These are phyloP conservation scores for Mechanitis mazaeus DNA, from an alignment of 2,888 invertebrate species.

Conservation along the genomic window DNA sequence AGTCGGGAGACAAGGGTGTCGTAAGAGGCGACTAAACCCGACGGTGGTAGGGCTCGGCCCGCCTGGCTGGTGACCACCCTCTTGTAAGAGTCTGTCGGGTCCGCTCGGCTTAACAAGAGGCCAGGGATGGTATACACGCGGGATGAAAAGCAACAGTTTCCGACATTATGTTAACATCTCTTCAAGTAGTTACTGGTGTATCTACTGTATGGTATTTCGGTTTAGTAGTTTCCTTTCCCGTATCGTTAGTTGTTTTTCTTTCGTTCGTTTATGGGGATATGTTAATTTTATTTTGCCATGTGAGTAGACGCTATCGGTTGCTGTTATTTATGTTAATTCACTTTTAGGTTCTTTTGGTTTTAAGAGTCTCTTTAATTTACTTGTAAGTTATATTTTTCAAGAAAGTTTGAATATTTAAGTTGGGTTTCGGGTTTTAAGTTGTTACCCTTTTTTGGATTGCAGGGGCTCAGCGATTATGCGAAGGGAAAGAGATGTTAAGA, in stretches of 20 bases:
- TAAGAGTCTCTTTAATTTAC: not conserved
- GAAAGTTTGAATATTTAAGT: not conserved
- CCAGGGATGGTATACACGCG: constrained; percentile 2
- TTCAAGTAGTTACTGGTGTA: constrained; percentile 6
- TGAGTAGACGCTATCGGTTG: constrained; percentile 4
- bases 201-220: not conserved
- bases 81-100: constrained; percentile 17
- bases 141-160: not conserved
- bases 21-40: constrained; percentile 32
- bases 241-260: not conserved
- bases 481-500: not conserved
- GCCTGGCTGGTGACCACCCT: constrained; percentile 31
- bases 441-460: not conserved
- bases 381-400: not conserved
- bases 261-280: not conserved
- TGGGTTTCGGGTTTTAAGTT: not conserved
- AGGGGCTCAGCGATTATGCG: constrained; percentile 1
- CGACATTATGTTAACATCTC: not conserved
- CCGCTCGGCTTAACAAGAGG: not conserved
- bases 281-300: not conserved
- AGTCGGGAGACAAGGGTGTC: constrained; percentile 31
- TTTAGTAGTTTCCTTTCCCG: not conserved
- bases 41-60: constrained; percentile 30
- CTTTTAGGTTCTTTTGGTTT: not conserved
- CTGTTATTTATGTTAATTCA: not conserved